A percentile compares a stretch with the other conserved stretches of the same genome.
Evolutionary conservation across 1,140 invertebrate species (phyloP).

Genomic region (Mizuhopecten yessoensis): DNA sequence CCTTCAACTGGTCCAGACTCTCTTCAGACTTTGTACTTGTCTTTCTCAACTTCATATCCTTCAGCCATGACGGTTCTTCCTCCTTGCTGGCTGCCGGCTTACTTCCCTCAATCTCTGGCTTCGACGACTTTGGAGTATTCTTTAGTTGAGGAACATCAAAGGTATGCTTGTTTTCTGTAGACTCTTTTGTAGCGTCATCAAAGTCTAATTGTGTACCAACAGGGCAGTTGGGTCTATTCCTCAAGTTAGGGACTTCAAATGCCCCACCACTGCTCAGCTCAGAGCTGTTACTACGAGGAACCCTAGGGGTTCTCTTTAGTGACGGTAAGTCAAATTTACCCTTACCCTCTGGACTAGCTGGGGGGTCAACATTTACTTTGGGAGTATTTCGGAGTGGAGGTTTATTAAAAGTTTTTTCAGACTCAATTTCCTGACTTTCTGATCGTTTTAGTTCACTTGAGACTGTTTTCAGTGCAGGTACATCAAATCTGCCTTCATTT

Average conservation of each 20-base stretch:
- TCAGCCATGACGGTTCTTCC: conserved; percentile 56
- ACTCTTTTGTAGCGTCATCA: conserved; percentile 35
- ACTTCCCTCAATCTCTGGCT: conserved; percentile 15
- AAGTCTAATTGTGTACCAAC: conserved; percentile 49
- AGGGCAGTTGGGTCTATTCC: conserved; percentile 47
- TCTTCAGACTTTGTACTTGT: conserved; percentile 46
- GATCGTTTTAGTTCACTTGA: not conserved
- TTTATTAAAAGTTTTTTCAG: conserved; percentile 50
- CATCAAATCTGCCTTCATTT: conserved; percentile 52
- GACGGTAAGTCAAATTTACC: conserved; percentile 57
- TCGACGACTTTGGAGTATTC: conserved; percentile 45
- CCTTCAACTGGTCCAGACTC: conserved; percentile 24
- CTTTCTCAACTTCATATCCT: conserved; percentile 56
- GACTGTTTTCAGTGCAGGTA: conserved; percentile 44
- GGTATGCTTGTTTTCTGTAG: not conserved
- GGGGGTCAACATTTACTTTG: conserved; percentile 41
- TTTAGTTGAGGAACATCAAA: conserved; percentile 29
- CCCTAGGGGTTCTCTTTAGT: conserved; percentile 52
- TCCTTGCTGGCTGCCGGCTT: not conserved
- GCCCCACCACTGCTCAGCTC: conserved; percentile 34
- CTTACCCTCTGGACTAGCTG: conserved; percentile 54
- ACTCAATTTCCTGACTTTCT: conserved; percentile 33
- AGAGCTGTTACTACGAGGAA: not conserved
- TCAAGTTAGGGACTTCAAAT: conserved; percentile 59
- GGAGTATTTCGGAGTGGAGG: conserved; percentile 52